Evolutionary conservation across 30 jellyfish, hydroid and myxozoan species (phyloP).

Genomic region (Calvadosia cruxmelitensis): DNA sequence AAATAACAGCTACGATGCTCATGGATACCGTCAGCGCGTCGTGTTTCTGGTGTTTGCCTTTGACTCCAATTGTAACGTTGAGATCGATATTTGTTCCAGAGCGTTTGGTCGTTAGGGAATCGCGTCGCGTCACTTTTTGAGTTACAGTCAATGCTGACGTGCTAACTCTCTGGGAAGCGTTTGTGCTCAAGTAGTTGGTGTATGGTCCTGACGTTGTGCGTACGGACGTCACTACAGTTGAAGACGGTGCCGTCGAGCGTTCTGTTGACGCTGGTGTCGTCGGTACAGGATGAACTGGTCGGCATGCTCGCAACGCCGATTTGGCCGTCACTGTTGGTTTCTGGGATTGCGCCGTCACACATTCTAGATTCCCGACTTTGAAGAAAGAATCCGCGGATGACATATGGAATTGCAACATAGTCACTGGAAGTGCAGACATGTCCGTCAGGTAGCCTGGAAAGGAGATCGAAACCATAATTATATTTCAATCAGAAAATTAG

Average conservation of each 20-base stretch:
- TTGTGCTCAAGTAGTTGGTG: not conserved
- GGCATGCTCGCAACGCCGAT: slow-evolving; percentile 64
- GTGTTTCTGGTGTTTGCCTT: not conserved
- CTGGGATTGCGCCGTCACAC: slow-evolving; percentile 12
- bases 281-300: slow-evolving; percentile 33
- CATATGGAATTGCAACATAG: slow-evolving; percentile 34
- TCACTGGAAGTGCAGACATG: slow-evolving; percentile 58
- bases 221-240: not conserved
- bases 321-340: slow-evolving; percentile 4
- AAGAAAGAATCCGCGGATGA: slow-evolving; percentile 46
- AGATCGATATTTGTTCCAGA: slow-evolving; percentile 14
- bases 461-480: too few relatives aligned
- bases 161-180: not conserved
- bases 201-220: slow-evolving; percentile 28
- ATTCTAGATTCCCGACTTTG: slow-evolving; percentile 59
- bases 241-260: slow-evolving; percentile 24
- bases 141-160: not conserved
- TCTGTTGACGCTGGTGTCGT: slow-evolving; percentile 11
- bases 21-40: slow-evolving; percentile 81
- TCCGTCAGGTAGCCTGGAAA: slow-evolving; percentile 58
- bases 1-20: slow-evolving; percentile 85
- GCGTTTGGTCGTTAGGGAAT: not conserved
- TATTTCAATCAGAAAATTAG: too few relatives aligned
- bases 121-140: not conserved
- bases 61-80: slow-evolving; percentile 30